Base-by-base conservation (phyloP, 2,888 invertebrate species). In the Frankliniella fusca region DNA sequence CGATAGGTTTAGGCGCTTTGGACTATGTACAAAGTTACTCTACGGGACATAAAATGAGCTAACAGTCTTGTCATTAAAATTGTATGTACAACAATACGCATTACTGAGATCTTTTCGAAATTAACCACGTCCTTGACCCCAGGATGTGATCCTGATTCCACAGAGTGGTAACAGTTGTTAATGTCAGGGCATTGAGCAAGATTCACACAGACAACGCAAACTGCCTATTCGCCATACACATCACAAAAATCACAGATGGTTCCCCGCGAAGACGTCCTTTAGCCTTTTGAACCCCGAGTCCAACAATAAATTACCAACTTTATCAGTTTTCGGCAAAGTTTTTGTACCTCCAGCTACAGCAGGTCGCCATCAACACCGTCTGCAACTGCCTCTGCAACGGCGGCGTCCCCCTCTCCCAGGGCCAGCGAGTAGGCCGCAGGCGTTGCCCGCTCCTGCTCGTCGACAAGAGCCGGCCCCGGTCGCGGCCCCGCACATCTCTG, bases 211-310 rank as follows among this genome's bases (percentile, higher is more conserved):
- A 76, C 27, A 11, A 38, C 23, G 10, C 11, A 27, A 23, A 76
- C 23, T 27, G 70, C 70, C 8, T 27, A 76, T 12, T 76, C 23
- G 23, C 23, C 70, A 76, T 27, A 76, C 18, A 61, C 61, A 76
- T 76, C 70, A 76, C 70, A 76, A 76, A 76, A 76, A 76, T 76
- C 70, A 76, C 70, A 76, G 70, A 27, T 27, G 70, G 70, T 76
- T 76, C 70, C 54, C 12, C 54, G 54, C 70, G 27, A 70, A 23
- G 23, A 23, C 23, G n/a, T 23, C 11, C 70, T n/a, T 23, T 23
- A 23, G 8, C 23, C 70, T 12, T 54, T 50, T 11, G 70, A 61
- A 61, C 10, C 20, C 54, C 61, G 61, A 10, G 61, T 61, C 61
- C 7, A 5, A 38, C 38, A 38, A n/a, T 54, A 20, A 61, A 61